phyloP scores from a whole-genome alignment of 2,797 vertebrate genomes.

The Apogon talboti region DNA sequence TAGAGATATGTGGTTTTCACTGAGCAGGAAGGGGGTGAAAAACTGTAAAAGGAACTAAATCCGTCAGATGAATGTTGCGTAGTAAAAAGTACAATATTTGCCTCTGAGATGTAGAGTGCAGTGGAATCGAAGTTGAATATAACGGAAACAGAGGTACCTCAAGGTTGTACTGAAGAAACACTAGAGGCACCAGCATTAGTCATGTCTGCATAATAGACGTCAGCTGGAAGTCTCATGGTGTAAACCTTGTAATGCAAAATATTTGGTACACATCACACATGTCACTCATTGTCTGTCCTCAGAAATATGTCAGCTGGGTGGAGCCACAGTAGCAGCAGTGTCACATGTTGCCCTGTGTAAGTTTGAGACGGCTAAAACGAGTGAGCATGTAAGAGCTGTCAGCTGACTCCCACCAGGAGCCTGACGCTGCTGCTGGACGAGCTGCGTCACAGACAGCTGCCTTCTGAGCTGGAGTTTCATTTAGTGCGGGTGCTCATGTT shows the following conservation, averaged over 20 bases:
- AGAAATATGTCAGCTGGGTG: conserved; percentile 57
- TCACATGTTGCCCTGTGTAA: conserved; percentile 57
- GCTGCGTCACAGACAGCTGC: conserved; percentile 66
- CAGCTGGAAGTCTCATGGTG: conserved; percentile 25
- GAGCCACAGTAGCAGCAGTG: conserved; percentile 45
- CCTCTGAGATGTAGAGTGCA: too few species aligned
- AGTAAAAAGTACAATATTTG: too few species aligned
- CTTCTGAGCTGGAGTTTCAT: conserved; percentile 5
- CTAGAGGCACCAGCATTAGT: neutral
- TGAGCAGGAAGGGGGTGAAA: too few species aligned
- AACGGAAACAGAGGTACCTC: too few species aligned
- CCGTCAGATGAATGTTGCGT: too few species aligned
- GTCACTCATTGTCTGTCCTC: conserved; percentile 49
- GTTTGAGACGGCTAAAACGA: conserved; percentile 32
- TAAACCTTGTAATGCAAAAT: conserved; percentile 37
- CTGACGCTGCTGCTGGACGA: conserved; percentile 37
- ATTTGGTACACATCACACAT: conserved; percentile 29
- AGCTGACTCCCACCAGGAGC: conserved; percentile 48
- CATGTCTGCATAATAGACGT: conserved; percentile 20
- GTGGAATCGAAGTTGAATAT: too few species aligned
- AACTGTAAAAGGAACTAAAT: too few species aligned
- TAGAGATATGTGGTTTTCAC: too few species aligned
- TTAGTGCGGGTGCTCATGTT: conserved; percentile 25
- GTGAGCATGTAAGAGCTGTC: conserved; percentile 51
- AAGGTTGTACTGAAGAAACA: too few species aligned